Conservation (phyloP, 2,113 vertebrate species). For the Indicator maculatus region DNA sequence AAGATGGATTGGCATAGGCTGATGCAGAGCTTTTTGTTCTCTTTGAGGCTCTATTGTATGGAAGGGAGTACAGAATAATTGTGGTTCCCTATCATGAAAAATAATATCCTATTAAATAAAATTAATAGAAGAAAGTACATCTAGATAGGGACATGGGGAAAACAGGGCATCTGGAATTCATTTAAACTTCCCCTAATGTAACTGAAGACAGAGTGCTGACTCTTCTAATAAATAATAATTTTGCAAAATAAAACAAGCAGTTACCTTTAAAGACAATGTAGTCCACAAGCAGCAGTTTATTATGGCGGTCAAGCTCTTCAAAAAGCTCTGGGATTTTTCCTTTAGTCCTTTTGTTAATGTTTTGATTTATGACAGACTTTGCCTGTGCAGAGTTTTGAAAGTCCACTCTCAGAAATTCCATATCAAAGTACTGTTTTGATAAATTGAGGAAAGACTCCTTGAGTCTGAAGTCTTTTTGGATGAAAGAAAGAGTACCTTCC, state of each 20-base stretch:
- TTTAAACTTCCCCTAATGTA: not conserved
- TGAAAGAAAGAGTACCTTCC: constrained; percentile 81
- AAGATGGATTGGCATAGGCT: not conserved
- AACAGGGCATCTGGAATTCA: not conserved
- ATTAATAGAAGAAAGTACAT: not conserved
- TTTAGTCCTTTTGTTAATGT: constrained; percentile 77
- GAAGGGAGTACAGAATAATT: not conserved
- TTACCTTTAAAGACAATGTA: constrained; percentile 89
- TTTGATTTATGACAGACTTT: constrained; percentile 79
- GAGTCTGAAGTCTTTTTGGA: constrained; percentile 74
- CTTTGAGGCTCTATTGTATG: not conserved
- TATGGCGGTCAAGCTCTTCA: constrained; percentile 74
- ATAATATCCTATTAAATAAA: not conserved
- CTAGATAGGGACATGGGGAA: not conserved
- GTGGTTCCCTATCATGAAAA: not conserved
- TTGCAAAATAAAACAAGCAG: not conserved
- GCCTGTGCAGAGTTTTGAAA: constrained; percentile 76
- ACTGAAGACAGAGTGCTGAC: not conserved
- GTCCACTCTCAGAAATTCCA: constrained; percentile 78
- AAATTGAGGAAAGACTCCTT: constrained; percentile 78
- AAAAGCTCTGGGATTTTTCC: constrained; percentile 80
- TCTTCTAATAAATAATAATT: not conserved
- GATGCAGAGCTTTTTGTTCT: not conserved
- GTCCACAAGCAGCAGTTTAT: constrained; percentile 82
- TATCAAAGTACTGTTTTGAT: constrained; percentile 82